Evolutionary conservation across 2,113 vertebrate genomes (phyloP), one percentile per base, ranked within the genome.

Genomic region (Cyprinodon brontotheroides): DNA sequence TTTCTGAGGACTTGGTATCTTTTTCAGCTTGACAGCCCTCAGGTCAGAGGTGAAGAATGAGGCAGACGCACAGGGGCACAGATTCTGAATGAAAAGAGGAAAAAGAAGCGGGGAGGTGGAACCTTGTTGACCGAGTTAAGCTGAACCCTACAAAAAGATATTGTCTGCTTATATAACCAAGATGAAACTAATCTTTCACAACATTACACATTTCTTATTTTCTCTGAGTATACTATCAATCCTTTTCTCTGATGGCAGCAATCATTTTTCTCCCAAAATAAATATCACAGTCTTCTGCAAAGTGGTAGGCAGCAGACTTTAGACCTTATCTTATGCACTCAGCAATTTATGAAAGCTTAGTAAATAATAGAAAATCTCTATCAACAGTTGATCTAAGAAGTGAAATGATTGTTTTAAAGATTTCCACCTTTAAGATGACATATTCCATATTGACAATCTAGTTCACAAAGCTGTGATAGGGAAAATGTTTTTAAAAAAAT

Each of bases 41-140:
- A 77, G 84, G 74, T 86, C 80, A 85, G 68, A 14, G 81, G 84
- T 84, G 76, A 70, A 39, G 36, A 68, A 38, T 64, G 70, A 66
- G n/a, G 72, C n/a, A n/a, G 9, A 45, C 61, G 66, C 57, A 36
- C 57, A 65, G 22, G 20, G 48, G 50, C 38, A 71, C 11, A 75
- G 10, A 15, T 6, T n/a, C 29, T n/a, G 50, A 53, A 8, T 75
- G 65, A 20, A 63, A 29, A 64, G 37, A 65, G 17, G 53, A 43
- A 41, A 12, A 53, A n/a, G 37, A 9, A 61, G 10, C 43, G 11
- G 64, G 57, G 43, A 8, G 36, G 40, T 20, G 61, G 22, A 39
- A 39, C 41, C 60, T 59, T 66, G 43, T 45, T 65, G 72, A 84
- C 65, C 82, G 73, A 70, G 59, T 85, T 71, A 67, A 62, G 48